These are phyloP conservation scores for Neogobius melanostomus DNA, from an alignment of 2,113 vertebrate genomes.

Conservation along the genomic window DNA sequence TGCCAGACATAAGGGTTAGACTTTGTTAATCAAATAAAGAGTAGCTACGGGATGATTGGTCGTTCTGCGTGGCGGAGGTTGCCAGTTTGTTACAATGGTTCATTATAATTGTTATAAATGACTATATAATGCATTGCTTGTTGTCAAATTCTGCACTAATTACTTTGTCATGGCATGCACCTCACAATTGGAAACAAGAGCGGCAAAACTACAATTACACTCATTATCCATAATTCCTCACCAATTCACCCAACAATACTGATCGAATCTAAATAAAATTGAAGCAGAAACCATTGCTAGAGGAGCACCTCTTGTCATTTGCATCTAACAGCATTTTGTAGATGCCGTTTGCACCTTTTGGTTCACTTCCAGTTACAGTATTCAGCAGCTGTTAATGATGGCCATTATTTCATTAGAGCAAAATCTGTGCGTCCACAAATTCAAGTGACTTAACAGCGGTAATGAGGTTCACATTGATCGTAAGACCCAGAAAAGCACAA, in stretches of 20 bases:
- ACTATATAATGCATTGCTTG: not conserved
- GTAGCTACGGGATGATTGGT: not conserved
- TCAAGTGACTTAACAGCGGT: constrained; percentile 40
- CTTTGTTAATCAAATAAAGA: constrained; percentile 4
- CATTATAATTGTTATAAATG: constrained; percentile 7
- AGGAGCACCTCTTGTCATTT: not conserved
- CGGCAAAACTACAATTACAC: too few species aligned
- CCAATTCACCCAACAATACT: not conserved
- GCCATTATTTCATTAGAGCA: constrained; percentile 62
- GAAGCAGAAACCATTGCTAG: too few species aligned
- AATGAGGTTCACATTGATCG: constrained; percentile 62
- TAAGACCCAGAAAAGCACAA: constrained; percentile 31
- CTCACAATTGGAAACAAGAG: not conserved
- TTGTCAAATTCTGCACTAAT: not conserved
- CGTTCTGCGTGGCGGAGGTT: not conserved
- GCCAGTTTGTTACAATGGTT: not conserved
- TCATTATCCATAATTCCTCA: not conserved
- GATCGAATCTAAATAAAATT: too few species aligned
- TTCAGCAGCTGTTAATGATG: constrained; percentile 46
- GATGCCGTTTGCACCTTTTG: constrained; percentile 21
- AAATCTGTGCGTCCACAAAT: constrained; percentile 31
- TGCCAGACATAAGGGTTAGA: not conserved
- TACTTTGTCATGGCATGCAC: not conserved
- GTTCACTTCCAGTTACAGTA: constrained; percentile 33
- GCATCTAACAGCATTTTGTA: constrained; percentile 23